Evolutionary conservation across 2,113 vertebrate species (phyloP), one percentile per base, ranked within the genome.

Genomic region (Dascyllus trimaculatus): DNA sequence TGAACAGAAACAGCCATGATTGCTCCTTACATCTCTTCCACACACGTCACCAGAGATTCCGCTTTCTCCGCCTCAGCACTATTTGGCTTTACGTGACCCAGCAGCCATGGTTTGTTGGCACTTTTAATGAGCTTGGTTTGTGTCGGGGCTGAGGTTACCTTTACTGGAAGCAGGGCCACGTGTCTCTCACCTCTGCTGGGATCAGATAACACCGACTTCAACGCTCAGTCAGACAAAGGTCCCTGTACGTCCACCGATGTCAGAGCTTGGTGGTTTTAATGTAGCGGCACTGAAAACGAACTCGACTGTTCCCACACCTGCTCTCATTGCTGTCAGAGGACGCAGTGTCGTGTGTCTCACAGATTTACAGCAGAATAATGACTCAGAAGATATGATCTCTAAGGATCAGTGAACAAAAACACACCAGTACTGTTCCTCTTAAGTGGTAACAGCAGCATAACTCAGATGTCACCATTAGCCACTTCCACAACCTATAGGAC

Each of bases 61-160:
- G 76, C 77, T 66, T 66, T 81, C 69, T 81, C 78, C 40, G 64
- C 57, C 80, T 92, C 91, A 92, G 89, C 93, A 80, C 75, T 85
- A 82, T 88, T 90, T 84, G 78, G 88, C 90, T 81, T 90, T 69
- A 75, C 35, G 71, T 93, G 91, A 94, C 88, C 83, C 76, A 74
- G 80, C 82, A 76, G 84, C 90, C 86, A 94, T 71, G 93, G 86
- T 92, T 91, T 93, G 88, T 84, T 94, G 92, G 81, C 82, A 83
- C 75, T 93, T 92, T 93, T 94, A 94, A 95, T 95, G 93, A 94
- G 92, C 87, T 88, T 94, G 82, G 70, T 88, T 78, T 69, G 49
- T 76, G 87, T 87, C 61, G 14, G 57, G 85, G 85, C 71, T 89
- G 67, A 84, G 24, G 78, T 86, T 88, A 68, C 88, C 54, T 82